phyloP scores from a whole-genome alignment of 1,140 invertebrate genomes.

The Eulimnadia texana region DNA sequence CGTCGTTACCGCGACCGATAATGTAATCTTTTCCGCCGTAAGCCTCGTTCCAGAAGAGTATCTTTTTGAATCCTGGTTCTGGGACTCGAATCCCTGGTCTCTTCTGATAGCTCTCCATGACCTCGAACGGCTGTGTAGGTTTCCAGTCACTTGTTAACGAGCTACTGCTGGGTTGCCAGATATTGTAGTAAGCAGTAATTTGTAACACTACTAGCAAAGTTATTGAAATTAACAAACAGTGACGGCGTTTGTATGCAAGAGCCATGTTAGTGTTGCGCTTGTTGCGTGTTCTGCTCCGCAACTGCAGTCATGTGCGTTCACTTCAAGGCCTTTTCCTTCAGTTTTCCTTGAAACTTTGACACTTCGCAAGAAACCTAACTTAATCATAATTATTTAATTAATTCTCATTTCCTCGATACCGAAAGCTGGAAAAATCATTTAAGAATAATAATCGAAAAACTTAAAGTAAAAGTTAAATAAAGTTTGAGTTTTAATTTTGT shows the following conservation, averaged over 20 bases:
- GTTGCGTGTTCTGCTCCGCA: background rate
- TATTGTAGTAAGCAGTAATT: background rate
- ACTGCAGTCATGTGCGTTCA: background rate
- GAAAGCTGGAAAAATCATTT: too few relatives aligned
- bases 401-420: too few relatives aligned
- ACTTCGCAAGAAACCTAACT: too few relatives aligned
- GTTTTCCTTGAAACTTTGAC: too few relatives aligned
- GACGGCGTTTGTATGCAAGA: too few relatives aligned
- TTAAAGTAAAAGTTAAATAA: too few relatives aligned
- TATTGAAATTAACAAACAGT: too few relatives aligned
- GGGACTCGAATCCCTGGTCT: background rate
- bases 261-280: too few relatives aligned
- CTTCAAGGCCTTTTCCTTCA: too few relatives aligned
- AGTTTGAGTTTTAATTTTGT: too few relatives aligned
- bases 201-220: background rate
- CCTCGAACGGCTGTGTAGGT: background rate
- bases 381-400: too few relatives aligned
- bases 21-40: constrained; percentile 14
- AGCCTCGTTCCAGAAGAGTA: constrained; percentile 15
- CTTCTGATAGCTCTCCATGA: constrained; percentile 1
- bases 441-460: too few relatives aligned
- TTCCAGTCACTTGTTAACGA: background rate
- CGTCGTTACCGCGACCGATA: constrained; percentile 2
- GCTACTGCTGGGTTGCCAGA: background rate
- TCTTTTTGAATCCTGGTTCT: constrained; percentile 3